Base-by-base conservation (phyloP, 2,797 vertebrate genomes). In the Squalus acanthias region DNA sequence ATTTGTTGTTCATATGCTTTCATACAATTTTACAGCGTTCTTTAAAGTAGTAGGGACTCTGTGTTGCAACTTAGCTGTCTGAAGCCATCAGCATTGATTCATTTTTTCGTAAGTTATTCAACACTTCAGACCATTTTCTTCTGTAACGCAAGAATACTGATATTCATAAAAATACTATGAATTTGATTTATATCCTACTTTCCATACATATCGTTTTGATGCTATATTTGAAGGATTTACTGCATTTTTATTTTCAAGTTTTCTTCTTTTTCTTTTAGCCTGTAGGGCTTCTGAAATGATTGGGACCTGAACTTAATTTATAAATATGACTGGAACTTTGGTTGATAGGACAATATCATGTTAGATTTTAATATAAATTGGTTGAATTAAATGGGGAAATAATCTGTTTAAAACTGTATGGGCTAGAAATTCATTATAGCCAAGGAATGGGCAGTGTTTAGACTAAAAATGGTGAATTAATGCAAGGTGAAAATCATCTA, bases 71-170 rank as follows among this genome's bases (percentile, higher is more conserved):
- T 95, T 57, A n/a, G 70, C 50, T 10, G 13, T 57, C 94, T 95
- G 50, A 76, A 76, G 26, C 10, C 29, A 95, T 57, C 46, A 74
- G 69, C 65, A 76, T 9, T 76, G 26, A 76, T 50, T 95, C 8
- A 26, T 53, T 95, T 95, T 29, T 74, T 70, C 93, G 70, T 95
- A 74, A 29, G 39, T 74, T 95, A 74, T 95, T 74, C 50, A 74
- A 95, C 13, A 57, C 22, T 17, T 33, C 92, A 24, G 65, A 33
- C 39, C 88, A 65, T 65, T 65, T n/a, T 67, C n/a, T n/a, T 74
- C 10, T 74, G 24, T 69, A 57, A 5, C 12, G 7, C 50, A n/a
- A 74, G 70, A 65, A 33, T 65, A 92, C 26, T 29, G 33, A 76
- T 76, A 50, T 74, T 72, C 94, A 95, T 76, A 29, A 76, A 53